These are phyloP conservation scores for Avahi laniger DNA, from an alignment of 2,797 vertebrate genomes.

Conservation along the genomic window DNA sequence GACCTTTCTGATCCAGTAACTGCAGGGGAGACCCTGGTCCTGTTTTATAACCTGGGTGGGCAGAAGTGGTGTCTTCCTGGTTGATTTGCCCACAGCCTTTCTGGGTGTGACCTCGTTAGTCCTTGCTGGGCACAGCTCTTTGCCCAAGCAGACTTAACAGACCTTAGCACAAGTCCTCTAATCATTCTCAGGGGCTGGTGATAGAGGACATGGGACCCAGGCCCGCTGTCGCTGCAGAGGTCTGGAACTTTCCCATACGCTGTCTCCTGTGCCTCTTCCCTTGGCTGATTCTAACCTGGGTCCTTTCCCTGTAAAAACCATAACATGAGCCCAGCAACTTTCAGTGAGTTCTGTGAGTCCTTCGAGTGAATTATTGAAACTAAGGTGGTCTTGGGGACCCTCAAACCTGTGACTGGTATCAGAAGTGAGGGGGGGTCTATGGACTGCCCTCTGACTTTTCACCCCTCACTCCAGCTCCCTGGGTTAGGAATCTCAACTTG, in stretches of 20 bases:
- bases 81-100: not conserved
- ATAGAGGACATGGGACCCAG: accelerated
- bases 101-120: not conserved
- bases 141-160: not conserved
- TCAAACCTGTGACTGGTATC: not conserved
- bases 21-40: not conserved
- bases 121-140: not conserved
- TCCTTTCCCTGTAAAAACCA: not conserved
- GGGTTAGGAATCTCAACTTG: not conserved
- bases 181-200: too few species aligned
- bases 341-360: not conserved
- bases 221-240: too few species aligned
- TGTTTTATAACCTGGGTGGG: accelerated
- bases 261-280: not conserved
- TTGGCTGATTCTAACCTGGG: not conserved
- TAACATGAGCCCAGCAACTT: accelerated
- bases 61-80: not conserved
- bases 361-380: too few species aligned
- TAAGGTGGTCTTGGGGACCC: not conserved
- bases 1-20: not conserved
- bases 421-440: too few species aligned
- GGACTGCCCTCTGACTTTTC: not conserved
- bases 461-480: not conserved
- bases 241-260: not conserved
- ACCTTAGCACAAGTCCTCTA: not conserved